phyloP scores from a whole-genome alignment of 2,888 invertebrate genomes.

The Abrostola tripartita region DNA sequence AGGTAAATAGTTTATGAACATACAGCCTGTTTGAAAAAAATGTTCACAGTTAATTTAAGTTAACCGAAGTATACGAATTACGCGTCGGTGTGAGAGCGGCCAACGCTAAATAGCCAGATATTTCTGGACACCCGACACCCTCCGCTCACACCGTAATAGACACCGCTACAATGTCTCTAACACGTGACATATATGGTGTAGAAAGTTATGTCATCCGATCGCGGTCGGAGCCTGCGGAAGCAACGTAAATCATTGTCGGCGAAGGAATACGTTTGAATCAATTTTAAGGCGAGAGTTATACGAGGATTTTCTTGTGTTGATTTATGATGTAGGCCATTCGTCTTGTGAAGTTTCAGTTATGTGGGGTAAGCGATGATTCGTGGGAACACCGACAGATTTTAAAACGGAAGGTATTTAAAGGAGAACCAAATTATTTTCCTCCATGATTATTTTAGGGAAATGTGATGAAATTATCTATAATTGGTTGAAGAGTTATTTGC shows the following conservation, averaged over 20 bases:
- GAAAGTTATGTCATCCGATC: constrained; percentile 71
- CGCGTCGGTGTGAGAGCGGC: constrained; percentile 67
- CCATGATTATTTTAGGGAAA: not conserved
- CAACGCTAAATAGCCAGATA: constrained; percentile 77
- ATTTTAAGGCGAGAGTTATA: constrained; percentile 42
- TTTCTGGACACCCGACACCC: constrained; percentile 78
- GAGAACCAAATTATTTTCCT: not conserved
- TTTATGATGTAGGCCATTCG: constrained; percentile 38
- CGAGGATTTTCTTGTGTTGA: constrained; percentile 42
- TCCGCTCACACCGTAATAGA: constrained; percentile 75
- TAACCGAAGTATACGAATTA: constrained; percentile 41
- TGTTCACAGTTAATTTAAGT: not conserved
- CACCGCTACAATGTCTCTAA: constrained; percentile 66
- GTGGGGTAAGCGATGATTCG: not conserved
- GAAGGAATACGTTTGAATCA: constrained; percentile 52
- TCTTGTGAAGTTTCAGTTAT: constrained; percentile 30
- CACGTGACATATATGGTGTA: constrained; percentile 81
- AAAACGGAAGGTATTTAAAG: not conserved
- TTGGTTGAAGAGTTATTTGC: not conserved
- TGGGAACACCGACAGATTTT: constrained; percentile 4
- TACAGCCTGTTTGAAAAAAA: not conserved
- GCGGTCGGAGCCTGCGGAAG: constrained; percentile 64
- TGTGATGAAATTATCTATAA: not conserved
- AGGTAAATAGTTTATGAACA: not conserved
- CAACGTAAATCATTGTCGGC: constrained; percentile 59